Percentiles rank a stretch among this genome's conserved stretches.
These are phyloP conservation scores for Characodon lateralis DNA, from an alignment of 2,797 vertebrate species.

Conservation along the genomic window DNA sequence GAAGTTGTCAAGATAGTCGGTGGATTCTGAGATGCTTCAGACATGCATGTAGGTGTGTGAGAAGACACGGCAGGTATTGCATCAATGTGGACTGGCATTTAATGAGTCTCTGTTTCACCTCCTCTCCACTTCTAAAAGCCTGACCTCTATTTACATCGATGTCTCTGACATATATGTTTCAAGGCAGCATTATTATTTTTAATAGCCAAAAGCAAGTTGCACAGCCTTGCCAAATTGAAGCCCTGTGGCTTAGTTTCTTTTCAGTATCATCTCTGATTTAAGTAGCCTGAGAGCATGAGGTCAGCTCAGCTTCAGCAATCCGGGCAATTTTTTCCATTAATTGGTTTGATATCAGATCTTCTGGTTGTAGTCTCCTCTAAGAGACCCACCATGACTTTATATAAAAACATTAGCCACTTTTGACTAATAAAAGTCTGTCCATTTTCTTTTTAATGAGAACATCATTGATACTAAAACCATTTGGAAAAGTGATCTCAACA, in stretches of 20 bases:
- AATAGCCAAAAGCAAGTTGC: conserved; percentile 13
- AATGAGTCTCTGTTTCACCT: conserved; percentile 29
- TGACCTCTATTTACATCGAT: conserved; percentile 35
- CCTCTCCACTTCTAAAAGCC: conserved; percentile 27
- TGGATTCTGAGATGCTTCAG: conserved; percentile 3
- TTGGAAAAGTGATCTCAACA: not conserved
- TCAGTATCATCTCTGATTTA: not conserved
- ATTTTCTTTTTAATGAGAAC: not conserved
- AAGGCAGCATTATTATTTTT: conserved; percentile 37
- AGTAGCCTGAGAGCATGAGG: not conserved
- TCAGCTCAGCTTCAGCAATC: not conserved
- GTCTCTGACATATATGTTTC: conserved; percentile 24
- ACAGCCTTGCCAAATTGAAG: conserved; percentile 4
- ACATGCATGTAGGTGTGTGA: conserved; percentile 5
- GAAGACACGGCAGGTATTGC: conserved; percentile 8
- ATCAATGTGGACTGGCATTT: conserved; percentile 36
- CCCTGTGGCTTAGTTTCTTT: conserved; percentile 2
- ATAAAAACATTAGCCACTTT: not conserved
- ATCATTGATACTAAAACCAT: not conserved
- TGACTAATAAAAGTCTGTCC: not conserved
- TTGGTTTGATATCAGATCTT: not conserved
- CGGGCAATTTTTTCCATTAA: not conserved
- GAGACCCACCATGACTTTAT: not conserved
- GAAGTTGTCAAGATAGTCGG: conserved; percentile 1
- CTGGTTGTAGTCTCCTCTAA: not conserved